phyloP scores from a whole-genome alignment of 2,888 invertebrate species.

The Podabrus alpinus region DNA sequence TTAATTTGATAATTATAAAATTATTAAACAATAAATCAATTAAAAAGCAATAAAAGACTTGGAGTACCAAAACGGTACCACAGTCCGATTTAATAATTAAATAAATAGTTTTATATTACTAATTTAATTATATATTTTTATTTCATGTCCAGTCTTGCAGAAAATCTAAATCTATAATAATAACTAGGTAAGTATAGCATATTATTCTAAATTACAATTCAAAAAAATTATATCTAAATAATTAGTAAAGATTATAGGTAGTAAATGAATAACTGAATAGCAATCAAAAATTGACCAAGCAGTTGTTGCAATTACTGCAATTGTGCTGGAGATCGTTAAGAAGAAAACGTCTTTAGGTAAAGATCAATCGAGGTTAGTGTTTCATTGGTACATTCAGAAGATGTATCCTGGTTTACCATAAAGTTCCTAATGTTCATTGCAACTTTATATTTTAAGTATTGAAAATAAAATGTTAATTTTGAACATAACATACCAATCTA shows the following conservation, averaged over 20 bases:
- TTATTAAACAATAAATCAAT: background rate
- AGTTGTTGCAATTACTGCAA: background rate
- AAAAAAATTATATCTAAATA: background rate
- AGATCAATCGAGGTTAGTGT: slow-evolving; percentile 39
- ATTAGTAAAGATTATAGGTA: background rate
- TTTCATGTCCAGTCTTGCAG: background rate
- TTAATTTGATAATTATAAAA: background rate
- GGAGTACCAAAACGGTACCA: background rate
- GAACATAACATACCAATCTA: background rate
- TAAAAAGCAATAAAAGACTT: background rate
- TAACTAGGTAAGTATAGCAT: background rate
- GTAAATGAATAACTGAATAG: background rate
- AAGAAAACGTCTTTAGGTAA: slow-evolving; percentile 12
- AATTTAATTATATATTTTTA: background rate
- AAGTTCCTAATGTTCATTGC: background rate
- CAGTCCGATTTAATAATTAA: background rate
- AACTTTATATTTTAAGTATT: background rate
- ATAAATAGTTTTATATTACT: background rate
- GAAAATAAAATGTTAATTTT: background rate
- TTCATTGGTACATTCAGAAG: slow-evolving; percentile 27
- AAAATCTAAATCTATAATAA: background rate
- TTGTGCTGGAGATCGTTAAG: background rate
- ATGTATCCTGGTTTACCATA: slow-evolving; percentile 29
- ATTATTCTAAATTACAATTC: background rate
- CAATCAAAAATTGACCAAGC: background rate